phyloP scores from a whole-genome alignment of 2,113 vertebrate species.

The Heloderma charlesbogerti region DNA sequence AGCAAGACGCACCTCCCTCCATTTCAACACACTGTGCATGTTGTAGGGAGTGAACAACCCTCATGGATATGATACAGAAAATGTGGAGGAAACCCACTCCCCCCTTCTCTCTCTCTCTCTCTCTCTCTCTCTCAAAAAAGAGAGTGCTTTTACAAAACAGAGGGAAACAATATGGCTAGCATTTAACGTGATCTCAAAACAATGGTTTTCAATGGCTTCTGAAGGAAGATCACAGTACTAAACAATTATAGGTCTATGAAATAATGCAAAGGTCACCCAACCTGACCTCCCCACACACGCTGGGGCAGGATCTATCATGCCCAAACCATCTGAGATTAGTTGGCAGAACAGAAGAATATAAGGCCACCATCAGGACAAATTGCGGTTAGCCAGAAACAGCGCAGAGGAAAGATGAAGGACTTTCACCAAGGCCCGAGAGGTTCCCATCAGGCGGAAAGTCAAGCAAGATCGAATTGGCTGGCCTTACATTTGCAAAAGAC shows the following conservation, averaged over 20 bases:
- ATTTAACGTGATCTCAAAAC: neutral
- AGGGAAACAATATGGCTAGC: neutral
- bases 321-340: neutral
- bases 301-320: neutral
- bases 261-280: neutral
- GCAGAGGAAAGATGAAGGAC: neutral
- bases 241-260: neutral
- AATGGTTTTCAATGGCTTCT: neutral
- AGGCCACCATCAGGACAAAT: neutral
- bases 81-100: too few relatives aligned
- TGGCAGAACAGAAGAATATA: neutral
- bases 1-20: neutral
- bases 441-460: neutral
- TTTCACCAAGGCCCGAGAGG: neutral
- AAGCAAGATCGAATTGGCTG: neutral
- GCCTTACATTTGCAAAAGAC: neutral
- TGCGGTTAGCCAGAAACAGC: neutral
- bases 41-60: too few relatives aligned
- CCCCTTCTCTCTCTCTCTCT: too few relatives aligned
- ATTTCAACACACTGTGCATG: too few relatives aligned
- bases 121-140: too few relatives aligned
- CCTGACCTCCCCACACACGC: neutral
- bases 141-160: neutral
- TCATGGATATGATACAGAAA: too few relatives aligned
- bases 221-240: neutral